A percentile compares a stretch with the other conserved stretches of the same genome.
Conservation (phyloP, 2,888 invertebrate species). For the Stramonita haemastoma region DNA sequence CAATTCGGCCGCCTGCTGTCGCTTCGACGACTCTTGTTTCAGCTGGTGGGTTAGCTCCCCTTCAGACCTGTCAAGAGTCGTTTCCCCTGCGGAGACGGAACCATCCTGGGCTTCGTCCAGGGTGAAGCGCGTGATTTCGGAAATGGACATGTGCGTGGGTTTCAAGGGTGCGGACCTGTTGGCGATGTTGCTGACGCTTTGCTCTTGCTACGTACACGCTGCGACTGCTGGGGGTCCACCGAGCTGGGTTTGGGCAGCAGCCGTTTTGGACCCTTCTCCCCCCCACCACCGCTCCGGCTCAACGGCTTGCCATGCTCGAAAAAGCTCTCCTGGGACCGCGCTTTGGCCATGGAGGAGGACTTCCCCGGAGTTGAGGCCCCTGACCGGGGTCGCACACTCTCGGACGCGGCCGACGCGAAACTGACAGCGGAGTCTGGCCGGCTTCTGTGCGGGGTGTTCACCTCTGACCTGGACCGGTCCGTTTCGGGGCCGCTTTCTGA, state of each 20-base stretch:
- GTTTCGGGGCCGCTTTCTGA: neutral
- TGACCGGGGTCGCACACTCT: slow-evolving; percentile 13
- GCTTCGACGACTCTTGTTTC: slow-evolving; percentile 65
- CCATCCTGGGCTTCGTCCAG: slow-evolving; percentile 50
- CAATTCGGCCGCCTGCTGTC: slow-evolving; percentile 71
- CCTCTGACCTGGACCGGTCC: slow-evolving; percentile 32
- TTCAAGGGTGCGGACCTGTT: slow-evolving; percentile 61
- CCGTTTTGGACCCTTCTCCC: slow-evolving; percentile 62
- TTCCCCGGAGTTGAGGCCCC: slow-evolving; percentile 45
- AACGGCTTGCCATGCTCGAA: slow-evolving; percentile 56
- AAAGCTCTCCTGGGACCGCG: slow-evolving; percentile 66
- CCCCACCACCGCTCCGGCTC: neutral
- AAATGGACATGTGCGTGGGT: slow-evolving; percentile 66
- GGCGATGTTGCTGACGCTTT: slow-evolving; percentile 65
- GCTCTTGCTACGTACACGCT: slow-evolving; percentile 66
- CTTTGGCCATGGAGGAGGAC: slow-evolving; percentile 55
- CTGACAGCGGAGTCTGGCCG: slow-evolving; percentile 49
- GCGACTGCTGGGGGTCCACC: slow-evolving; percentile 55
- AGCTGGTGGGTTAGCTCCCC: slow-evolving; percentile 64
- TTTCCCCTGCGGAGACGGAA: neutral
- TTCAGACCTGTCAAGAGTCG: slow-evolving; percentile 55
- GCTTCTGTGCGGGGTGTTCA: slow-evolving; percentile 28
- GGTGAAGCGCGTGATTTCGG: slow-evolving; percentile 59
- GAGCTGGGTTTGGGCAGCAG: slow-evolving; percentile 63
- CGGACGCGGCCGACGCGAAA: slow-evolving; percentile 46